Evolutionary conservation across 2,113 vertebrate genomes (phyloP), one percentile per base, ranked within the genome.

Genomic region (Neotragus pygmaeus): DNA sequence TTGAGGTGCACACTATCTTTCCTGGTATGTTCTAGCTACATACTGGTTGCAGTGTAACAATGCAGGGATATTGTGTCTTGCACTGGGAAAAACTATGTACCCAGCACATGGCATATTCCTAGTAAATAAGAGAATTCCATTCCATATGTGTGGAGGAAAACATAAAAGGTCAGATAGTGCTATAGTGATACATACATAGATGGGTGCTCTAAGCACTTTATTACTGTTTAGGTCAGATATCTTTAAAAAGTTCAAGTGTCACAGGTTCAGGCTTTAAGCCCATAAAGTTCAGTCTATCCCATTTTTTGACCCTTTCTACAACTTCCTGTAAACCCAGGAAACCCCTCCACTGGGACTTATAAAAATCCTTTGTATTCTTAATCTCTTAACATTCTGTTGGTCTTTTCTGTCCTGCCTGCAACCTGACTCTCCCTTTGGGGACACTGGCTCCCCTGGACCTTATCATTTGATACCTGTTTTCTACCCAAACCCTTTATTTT

Each of bases 361-460:
- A 92, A 73, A 96, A 43, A 66, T 82, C 13, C 4, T 85, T 13
- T 47, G 9, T 33, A 19, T 57, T 86, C 10, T 49, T 23, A 96
- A 39, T 27, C 25, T 49, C 27, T 47, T 70, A 53, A 62, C 2
- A 55, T 60, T 81, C 7, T 4, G 4, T 47, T 85, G 16, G 43
- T 12, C 3, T 51, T 75, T 36, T 70, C 51, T 49, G 11, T 11
- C 25, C 15, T 58, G 7, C n/a, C 6, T 73, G 10, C 4, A 30
- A 81, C 6, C 3, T 62, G 25, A 16, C 21, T 62, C 58, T 80
- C 30, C 33, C 27, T 43, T 70, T 45, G 14, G 73, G 51, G 27
- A 53, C 0, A 7, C 1, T 27, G 15, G 5, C 28, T 85, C 7
- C 1, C 5, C 19, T 49, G 45, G 58, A 14, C 1, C 16, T 85